phyloP scores from a whole-genome alignment of 1,140 invertebrate genomes.

The Orchesella cincta region DNA sequence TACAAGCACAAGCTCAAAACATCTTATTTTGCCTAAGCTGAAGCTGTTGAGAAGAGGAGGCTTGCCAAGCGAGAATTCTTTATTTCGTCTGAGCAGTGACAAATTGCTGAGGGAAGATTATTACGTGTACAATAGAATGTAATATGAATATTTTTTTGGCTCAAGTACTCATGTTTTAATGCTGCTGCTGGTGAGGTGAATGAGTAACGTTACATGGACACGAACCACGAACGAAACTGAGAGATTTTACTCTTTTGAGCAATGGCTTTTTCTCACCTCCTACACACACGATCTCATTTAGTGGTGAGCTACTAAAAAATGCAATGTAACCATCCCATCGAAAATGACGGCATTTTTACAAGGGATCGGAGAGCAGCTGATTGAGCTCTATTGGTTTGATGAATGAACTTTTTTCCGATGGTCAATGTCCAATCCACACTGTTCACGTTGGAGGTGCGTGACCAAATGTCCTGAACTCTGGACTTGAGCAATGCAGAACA shows the following conservation, averaged over 20 bases:
- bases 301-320: background rate
- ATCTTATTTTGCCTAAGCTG: background rate
- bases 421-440: background rate
- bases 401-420: background rate
- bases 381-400: background rate
- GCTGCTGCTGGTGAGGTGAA: background rate
- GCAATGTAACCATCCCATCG: background rate
- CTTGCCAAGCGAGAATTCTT: background rate
- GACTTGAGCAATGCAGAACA: too few relatives aligned
- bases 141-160: background rate
- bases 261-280: background rate
- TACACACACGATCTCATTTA: slow-evolving; percentile 29
- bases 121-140: background rate
- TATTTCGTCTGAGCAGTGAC: slow-evolving; percentile 17
- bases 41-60: background rate
- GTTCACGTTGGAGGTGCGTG: slow-evolving; percentile 22
- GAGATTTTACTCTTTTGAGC: background rate
- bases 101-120: slow-evolving; percentile 6
- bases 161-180: background rate
- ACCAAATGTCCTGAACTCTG: slow-evolving; percentile 2
- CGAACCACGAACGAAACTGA: too few relatives aligned
- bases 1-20: background rate
- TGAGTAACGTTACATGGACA: background rate
- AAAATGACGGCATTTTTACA: background rate
- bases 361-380: background rate